Base-by-base conservation (phyloP, 2,888 invertebrate species). In the Mythimna loreyi region DNA sequence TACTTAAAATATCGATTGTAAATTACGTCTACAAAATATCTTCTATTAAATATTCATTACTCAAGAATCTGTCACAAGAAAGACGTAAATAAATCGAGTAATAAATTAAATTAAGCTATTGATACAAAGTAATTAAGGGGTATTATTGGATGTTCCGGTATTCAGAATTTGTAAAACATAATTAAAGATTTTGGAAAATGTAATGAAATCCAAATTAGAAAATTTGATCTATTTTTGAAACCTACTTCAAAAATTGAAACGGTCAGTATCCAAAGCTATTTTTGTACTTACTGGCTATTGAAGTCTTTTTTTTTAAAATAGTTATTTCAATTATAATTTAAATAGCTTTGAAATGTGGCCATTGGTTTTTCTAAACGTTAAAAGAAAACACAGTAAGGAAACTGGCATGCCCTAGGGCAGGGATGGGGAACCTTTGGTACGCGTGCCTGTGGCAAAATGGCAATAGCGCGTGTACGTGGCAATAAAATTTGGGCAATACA, bases 11-110 rank as follows among this genome's bases (percentile, higher is more conserved):
- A 16, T 30, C 9, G 28, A 5, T 3, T 1, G 0, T 4, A 58
- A 75, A 57, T 47, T 13, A 56, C n/a, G 8, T 58, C 25, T 13
- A 8, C 33, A 62, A 49, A 59, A 53, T 40, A 1, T 60, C 6
- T 59, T 65, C n/a, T 36, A 73, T 56, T 55, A 59, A 67, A 79
- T 55, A 63, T 73, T 67, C 63, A 79, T 79, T 57, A 52, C 19
- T 49, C 57, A 40, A 33, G 19, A 73, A 79, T 73, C 56, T 30
- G 11, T 50, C 61, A 47, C 21, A 59, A 59, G 45, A 53, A 62
- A 60, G 53, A 59, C 58, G 23, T 47, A 59, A 59, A 66, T 72
- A 59, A 77, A 71, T 61, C 36, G 47, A 13, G 60, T 61, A 40
- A 69, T 67, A 50, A 75, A 78, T 78, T 67, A 60, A 74, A 79